These are phyloP conservation scores for Asteroscopus sphinx DNA, from an alignment of 2,888 invertebrate species.

Conservation along the genomic window DNA sequence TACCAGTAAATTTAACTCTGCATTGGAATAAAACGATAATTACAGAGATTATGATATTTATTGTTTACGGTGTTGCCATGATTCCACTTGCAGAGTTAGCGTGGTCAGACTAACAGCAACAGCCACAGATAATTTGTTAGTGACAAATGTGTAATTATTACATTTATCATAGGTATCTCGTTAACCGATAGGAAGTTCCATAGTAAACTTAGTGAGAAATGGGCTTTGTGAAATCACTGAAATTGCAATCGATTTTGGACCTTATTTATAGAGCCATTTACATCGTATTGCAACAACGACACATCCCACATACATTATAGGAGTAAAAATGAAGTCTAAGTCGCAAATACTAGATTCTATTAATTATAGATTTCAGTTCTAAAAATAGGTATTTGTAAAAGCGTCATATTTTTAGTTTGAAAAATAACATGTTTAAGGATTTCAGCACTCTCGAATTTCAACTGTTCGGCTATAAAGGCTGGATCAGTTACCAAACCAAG, in stretches of 20 bases:
- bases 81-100: too few species aligned
- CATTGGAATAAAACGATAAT: too few species aligned
- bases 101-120: too few species aligned
- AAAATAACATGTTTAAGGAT: conserved; percentile 1
- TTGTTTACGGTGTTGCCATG: too few species aligned
- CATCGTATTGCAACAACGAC: conserved; percentile 1
- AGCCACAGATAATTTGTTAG: too few species aligned
- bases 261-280: conserved; percentile 15
- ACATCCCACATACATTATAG: conserved; percentile 19
- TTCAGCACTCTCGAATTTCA: not conserved
- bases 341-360: conserved; percentile 8
- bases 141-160: too few species aligned
- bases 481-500: conserved; percentile 10
- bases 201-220: not conserved
- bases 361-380: too few species aligned
- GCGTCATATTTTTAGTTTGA: not conserved
- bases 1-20: too few species aligned
- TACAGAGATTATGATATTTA: too few species aligned
- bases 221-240: conserved; percentile 16
- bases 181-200: not conserved
- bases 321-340: conserved; percentile 29
- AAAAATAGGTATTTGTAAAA: too few species aligned
- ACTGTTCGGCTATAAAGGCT: conserved; percentile 3
- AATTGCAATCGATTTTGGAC: conserved; percentile 11
- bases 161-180: not conserved